Evolutionary conservation across 2,113 vertebrate species (phyloP).

Genomic region (Ciconia stormi): DNA sequence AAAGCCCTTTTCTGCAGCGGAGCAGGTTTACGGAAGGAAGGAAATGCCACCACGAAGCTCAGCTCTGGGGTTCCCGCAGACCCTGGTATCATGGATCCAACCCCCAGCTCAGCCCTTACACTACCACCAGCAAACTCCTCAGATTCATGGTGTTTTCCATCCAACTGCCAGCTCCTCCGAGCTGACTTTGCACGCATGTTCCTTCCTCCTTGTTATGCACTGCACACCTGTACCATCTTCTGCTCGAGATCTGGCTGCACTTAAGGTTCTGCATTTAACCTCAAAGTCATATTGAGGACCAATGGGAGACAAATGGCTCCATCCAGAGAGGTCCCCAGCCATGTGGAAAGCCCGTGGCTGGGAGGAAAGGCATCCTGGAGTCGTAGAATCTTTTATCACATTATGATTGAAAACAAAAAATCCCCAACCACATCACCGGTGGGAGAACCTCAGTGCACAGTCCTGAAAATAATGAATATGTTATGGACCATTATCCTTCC

Average conservation of each 20-base stretch:
- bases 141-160: accelerated
- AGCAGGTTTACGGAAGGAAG: neutral
- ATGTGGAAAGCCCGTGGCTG: accelerated
- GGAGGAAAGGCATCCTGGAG: neutral
- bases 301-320: accelerated
- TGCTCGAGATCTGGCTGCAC: neutral
- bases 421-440: neutral
- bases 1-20: neutral
- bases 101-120: neutral
- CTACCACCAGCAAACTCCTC: neutral
- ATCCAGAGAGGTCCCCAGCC: neutral
- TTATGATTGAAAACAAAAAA: neutral
- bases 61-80: neutral
- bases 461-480: conserved; percentile 36
- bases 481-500: conserved; percentile 54
- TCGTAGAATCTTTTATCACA: neutral
- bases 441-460: conserved; percentile 9
- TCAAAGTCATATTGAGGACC: accelerated
- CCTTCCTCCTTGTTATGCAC: neutral
- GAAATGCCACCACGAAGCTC: neutral
- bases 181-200: accelerated
- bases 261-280: neutral
- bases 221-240: neutral
- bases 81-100: accelerated
- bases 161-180: neutral